These are phyloP conservation scores for Varanus komodoensis DNA, from an alignment of 2,113 vertebrate genomes.

Conservation along the genomic window DNA sequence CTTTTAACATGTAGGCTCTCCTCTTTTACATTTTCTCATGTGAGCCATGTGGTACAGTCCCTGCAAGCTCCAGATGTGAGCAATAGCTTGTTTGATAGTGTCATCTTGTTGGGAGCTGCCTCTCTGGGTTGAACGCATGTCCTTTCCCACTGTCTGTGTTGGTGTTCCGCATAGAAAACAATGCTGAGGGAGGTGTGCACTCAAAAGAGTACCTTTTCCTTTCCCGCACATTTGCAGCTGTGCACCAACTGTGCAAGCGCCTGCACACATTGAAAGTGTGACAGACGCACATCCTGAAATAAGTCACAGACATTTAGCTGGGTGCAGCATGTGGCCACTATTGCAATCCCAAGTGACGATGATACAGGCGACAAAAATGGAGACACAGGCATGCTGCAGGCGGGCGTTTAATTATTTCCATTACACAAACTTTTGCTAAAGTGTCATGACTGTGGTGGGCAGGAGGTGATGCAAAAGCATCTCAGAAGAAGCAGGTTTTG, in stretches of 20 bases:
- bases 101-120: background rate
- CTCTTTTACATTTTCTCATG: background rate
- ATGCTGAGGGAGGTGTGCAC: background rate
- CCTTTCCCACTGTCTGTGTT: no score
- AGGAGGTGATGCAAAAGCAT: no score
- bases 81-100: background rate
- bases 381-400: no score
- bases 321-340: background rate
- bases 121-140: background rate
- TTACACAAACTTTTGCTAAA: no score
- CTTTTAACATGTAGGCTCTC: background rate
- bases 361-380: background rate
- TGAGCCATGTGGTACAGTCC: background rate
- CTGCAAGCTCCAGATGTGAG: background rate
- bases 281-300: background rate
- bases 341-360: conserved; percentile 33
- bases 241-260: background rate
- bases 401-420: no score
- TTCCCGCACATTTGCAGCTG: background rate
- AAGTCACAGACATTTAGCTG: background rate
- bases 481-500: no score
- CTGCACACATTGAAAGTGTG: background rate
- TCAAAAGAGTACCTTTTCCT: background rate
- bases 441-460: no score
- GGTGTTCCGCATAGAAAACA: background rate